Percentiles rank a stretch among this genome's conserved stretches.
phyloP scores from a whole-genome alignment of 1,140 invertebrate species.

The Drosophila gunungcola region DNA sequence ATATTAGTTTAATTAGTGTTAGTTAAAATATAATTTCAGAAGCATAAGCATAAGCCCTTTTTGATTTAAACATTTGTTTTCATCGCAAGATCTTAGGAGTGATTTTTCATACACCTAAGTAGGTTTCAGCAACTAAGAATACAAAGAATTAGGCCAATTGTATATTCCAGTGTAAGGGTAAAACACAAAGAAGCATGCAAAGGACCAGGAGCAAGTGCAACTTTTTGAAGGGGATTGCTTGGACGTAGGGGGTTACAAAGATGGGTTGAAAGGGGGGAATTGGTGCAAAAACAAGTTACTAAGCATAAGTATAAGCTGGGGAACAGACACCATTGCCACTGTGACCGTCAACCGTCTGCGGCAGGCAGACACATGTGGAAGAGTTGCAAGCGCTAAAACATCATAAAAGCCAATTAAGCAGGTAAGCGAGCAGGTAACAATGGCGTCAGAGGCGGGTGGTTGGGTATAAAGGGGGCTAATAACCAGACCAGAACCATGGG shows the following conservation, averaged over 20 bases:
- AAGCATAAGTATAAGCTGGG: constrained; percentile 49
- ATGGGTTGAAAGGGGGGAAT: neutral
- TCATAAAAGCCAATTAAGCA: constrained; percentile 83
- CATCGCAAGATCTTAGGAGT: no score
- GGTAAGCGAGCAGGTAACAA: constrained; percentile 76
- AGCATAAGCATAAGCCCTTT: no score
- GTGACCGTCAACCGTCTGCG: constrained; percentile 37
- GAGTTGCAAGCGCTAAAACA: constrained; percentile 76
- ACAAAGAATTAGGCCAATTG: neutral
- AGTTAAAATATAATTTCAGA: no score
- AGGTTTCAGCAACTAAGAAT: neutral
- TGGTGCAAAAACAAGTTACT: constrained; percentile 52
- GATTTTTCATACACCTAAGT: no score
- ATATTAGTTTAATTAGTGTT: no score
- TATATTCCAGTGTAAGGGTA: constrained; percentile 18
- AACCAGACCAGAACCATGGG: constrained; percentile 38
- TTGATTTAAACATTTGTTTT: no score
- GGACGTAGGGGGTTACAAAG: constrained; percentile 9
- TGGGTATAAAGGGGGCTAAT: constrained; percentile 18
- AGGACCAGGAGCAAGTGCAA: constrained; percentile 41
- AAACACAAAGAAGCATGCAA: constrained; percentile 49
- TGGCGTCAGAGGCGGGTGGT: constrained; percentile 24
- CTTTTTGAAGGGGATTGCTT: constrained; percentile 29
- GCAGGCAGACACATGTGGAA: constrained; percentile 36
- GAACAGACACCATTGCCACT: constrained; percentile 39